phyloP scores from a whole-genome alignment of 2,113 vertebrate genomes.

The Aphelocoma coerulescens region DNA sequence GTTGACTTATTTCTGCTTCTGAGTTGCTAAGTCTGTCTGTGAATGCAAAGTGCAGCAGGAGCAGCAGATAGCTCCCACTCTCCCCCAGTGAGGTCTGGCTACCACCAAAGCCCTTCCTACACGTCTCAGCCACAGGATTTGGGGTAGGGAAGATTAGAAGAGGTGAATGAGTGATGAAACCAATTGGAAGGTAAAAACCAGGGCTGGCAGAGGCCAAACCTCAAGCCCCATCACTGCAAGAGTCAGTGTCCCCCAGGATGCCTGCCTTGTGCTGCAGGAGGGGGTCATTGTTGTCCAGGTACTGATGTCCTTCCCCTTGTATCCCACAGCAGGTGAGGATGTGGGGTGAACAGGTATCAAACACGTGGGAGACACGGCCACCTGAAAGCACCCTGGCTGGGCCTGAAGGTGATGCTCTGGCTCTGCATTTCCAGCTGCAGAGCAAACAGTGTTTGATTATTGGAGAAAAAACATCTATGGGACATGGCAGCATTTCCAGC shows the following conservation, averaged over 20 bases:
- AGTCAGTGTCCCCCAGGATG: rapidly evolving
- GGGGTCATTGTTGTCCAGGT: neutral
- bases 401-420: neutral
- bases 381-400: neutral
- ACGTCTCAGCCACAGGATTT: neutral
- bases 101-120: neutral
- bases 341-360: neutral
- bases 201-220: neutral
- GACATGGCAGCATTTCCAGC: neutral
- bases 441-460: neutral
- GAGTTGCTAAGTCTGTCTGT: neutral
- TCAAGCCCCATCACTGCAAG: neutral
- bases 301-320: rapidly evolving
- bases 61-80: neutral
- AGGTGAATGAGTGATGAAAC: neutral
- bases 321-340: neutral
- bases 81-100: neutral
- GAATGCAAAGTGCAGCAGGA: neutral
- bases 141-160: neutral
- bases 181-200: neutral
- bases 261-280: neutral
- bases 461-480: neutral
- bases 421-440: neutral
- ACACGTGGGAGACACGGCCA: rapidly evolving
- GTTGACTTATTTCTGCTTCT: neutral